Evolutionary conservation across 2,113 vertebrate species (phyloP).

Genomic region (Cryptomyrus ogoouensis): DNA sequence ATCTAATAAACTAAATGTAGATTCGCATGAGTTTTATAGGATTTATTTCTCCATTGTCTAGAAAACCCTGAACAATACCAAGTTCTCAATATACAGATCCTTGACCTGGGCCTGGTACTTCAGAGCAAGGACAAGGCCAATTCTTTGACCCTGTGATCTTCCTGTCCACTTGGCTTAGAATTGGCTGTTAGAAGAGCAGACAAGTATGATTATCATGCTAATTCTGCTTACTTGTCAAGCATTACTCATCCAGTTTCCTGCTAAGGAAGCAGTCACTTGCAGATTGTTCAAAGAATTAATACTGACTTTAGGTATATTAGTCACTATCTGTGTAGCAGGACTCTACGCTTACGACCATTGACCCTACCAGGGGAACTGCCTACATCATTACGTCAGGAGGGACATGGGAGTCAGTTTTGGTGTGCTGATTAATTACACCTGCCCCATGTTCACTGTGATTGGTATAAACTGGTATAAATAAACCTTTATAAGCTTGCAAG

Average conservation of each 20-base stretch:
- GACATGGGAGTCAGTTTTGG: not conserved
- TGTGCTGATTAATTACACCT: not conserved
- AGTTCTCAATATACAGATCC: not conserved
- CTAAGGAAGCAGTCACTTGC: not conserved
- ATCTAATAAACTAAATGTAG: not conserved
- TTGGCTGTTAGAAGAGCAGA: not conserved
- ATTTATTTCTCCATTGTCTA: not conserved
- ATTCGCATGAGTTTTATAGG: not conserved
- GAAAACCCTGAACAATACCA: not conserved
- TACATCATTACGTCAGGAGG: not conserved
- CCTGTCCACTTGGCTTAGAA: not conserved
- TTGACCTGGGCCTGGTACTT: not conserved
- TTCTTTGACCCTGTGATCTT: not conserved
- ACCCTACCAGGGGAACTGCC: not conserved
- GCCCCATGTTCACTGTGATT: not conserved
- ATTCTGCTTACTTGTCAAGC: not conserved
- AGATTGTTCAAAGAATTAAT: not conserved
- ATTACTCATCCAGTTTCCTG: not conserved
- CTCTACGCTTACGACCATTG: not conserved
- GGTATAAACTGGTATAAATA: not conserved
- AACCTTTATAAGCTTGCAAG: not conserved
- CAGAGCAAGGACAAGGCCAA: not conserved
- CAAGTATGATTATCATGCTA: not conserved
- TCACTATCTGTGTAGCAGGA: not conserved
- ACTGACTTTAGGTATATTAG: not conserved